phyloP scores from a whole-genome alignment of 2,888 invertebrate genomes.

The Andrena fulva region DNA sequence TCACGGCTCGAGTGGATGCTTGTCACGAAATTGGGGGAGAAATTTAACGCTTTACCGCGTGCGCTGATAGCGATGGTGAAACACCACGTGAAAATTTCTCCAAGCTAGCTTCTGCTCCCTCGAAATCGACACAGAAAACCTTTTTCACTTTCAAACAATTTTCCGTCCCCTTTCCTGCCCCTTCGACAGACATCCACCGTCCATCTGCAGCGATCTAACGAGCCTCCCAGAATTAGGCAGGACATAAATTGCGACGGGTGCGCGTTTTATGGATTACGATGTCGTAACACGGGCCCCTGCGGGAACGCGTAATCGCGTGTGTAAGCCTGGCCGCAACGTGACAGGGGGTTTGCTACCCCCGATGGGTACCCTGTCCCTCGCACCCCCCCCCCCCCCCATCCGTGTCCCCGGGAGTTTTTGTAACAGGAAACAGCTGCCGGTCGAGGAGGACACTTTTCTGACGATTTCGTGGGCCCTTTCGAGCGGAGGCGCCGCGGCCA shows the following conservation, averaged over 20 bases:
- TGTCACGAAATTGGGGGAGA: not conserved
- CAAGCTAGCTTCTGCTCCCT: not conserved
- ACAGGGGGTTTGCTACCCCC: constrained; percentile 29
- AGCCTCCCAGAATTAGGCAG: constrained; percentile 68
- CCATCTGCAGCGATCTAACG: constrained; percentile 42
- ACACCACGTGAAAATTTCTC: too few species aligned
- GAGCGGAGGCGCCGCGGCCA: not conserved
- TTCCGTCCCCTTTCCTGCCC: not conserved
- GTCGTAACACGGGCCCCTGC: constrained; percentile 29
- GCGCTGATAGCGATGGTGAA: not conserved
- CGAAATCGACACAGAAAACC: not conserved
- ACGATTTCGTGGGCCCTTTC: constrained; percentile 67
- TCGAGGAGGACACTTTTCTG: constrained; percentile 66
- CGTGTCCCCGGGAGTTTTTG: constrained; percentile 56
- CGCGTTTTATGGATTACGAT: constrained; percentile 67
- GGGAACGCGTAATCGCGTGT: constrained; percentile 58
- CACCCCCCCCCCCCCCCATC: constrained; percentile 23
- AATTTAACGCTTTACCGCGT: not conserved
- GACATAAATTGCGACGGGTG: constrained; percentile 60
- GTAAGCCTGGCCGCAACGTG: constrained; percentile 61
- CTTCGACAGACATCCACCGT: constrained; percentile 7
- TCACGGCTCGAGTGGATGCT: not conserved
- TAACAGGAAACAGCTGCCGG: constrained; percentile 81
- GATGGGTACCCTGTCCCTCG: constrained; percentile 28
- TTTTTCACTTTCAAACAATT: not conserved